Evolutionary conservation across 1,140 invertebrate genomes (phyloP).

Genomic region (Lethocerus indicus): DNA sequence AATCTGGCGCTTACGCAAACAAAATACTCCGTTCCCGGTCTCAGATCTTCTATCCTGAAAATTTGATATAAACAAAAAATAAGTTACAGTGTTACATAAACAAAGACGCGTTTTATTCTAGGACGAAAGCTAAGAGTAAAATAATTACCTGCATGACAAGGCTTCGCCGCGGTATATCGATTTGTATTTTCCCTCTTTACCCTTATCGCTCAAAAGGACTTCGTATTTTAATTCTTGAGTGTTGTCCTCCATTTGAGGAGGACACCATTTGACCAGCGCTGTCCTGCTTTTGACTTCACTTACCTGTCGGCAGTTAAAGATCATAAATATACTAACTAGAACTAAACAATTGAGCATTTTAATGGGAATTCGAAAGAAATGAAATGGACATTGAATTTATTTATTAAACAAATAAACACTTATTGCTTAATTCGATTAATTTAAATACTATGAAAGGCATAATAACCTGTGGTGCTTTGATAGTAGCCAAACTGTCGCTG

Average conservation of each 20-base stretch:
- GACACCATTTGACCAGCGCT: constrained; percentile 58
- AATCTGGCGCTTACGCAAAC: constrained; percentile 45
- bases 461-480: constrained; percentile 50
- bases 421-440: no score
- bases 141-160: constrained; percentile 42
- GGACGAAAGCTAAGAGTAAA: background rate
- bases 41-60: constrained; percentile 53
- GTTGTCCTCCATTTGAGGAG: constrained; percentile 29
- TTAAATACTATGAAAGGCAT: no score
- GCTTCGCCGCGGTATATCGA: constrained; percentile 55
- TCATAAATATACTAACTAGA: no score
- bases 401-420: no score
- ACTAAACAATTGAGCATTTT: background rate
- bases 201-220: constrained; percentile 56
- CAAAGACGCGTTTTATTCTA: no score
- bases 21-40: constrained; percentile 63
- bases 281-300: constrained; percentile 57
- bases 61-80: constrained; percentile 1
- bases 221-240: constrained; percentile 51
- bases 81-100: background rate
- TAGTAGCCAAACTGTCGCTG: constrained; percentile 49
- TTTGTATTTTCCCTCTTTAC: constrained; percentile 57
- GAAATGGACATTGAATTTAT: background rate
- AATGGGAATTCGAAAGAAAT: background rate
- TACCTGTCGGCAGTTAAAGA: no score